phyloP scores from a whole-genome alignment of 2,797 vertebrate genomes.

The Streptopelia turtur region DNA sequence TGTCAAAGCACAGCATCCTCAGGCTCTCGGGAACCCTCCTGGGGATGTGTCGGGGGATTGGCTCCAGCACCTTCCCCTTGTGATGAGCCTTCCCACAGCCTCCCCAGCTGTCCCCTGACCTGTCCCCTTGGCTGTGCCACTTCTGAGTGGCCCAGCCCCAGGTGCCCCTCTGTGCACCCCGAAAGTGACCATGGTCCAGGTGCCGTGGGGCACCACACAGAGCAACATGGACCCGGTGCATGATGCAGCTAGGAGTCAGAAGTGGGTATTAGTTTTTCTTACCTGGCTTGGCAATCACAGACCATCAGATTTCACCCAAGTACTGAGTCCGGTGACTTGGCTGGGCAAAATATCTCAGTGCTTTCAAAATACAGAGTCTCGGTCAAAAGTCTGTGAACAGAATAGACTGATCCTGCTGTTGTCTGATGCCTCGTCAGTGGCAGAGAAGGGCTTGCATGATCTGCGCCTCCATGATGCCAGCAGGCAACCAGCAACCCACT shows the following conservation, averaged over 20 bases:
- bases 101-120: neutral
- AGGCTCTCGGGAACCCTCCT: fast-evolving
- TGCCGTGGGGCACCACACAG: neutral
- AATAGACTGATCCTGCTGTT: neutral
- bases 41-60: neutral
- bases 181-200: neutral
- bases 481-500: neutral
- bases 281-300: neutral
- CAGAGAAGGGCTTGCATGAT: neutral
- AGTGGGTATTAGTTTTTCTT: neutral
- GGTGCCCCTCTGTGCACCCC: neutral
- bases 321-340: fast-evolving
- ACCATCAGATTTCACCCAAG: neutral
- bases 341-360: neutral
- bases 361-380: neutral
- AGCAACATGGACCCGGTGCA: fast-evolving
- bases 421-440: neutral
- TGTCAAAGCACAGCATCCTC: neutral
- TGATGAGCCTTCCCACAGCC: neutral
- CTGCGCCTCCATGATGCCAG: neutral
- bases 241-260: neutral
- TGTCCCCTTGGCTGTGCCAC: neutral
- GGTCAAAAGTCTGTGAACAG: neutral
- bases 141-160: neutral
- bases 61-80: fast-evolving